Evolutionary conservation across 2,113 vertebrate genomes (phyloP), one percentile per base, ranked within the genome.

Genomic region (Vulpes vulpes): DNA sequence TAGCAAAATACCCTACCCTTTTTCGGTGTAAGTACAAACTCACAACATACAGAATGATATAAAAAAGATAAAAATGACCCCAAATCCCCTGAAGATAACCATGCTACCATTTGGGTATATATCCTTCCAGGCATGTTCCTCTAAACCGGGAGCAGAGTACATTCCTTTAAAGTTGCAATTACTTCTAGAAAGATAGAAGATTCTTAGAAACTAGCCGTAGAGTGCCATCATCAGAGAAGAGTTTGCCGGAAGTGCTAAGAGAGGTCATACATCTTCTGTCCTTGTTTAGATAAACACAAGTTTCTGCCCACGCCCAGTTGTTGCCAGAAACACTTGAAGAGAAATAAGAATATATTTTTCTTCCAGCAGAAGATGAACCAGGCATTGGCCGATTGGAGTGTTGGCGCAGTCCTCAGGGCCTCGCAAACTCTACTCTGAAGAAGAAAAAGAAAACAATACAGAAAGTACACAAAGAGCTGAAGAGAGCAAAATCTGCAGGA

Each of bases 271-370:
- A 67, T 92, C 84, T 96, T 95, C 87, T 84, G 86, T 16, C 88
- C 94, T 78, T 93, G 93, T 96, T 94, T 90, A 92, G 94, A 80
- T 91, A 79, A 94, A 96, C 81, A 90, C 49, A 35, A 78, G 60
- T 23, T 85, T 35, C 95, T 94, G 83, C 74, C 95, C 90, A 90
- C 2, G 0, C 76, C 91, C 88, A 55, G 59, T 30, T 8, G 27
- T 65, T 88, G 69, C 84, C 95, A 92, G 80, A 94, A 92, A 91
- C 55, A 73, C 80, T 85, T 19, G 27, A 85, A 88, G 76, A 90
- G 35, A 97, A 97, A 93, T 51, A 93, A n/a, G 64, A 95, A 95
- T 90, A 62, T 35, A 17, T 87, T 96, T 98, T 97, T 94, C 89
- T 96, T 81, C 92, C n/a, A 3, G 59, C 30, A n/a, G 83, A 94